A percentile compares a stretch with the other conserved stretches of the same genome.
phyloP scores from a whole-genome alignment of 2,888 invertebrate species.

The Protophormia terraenovae region DNA sequence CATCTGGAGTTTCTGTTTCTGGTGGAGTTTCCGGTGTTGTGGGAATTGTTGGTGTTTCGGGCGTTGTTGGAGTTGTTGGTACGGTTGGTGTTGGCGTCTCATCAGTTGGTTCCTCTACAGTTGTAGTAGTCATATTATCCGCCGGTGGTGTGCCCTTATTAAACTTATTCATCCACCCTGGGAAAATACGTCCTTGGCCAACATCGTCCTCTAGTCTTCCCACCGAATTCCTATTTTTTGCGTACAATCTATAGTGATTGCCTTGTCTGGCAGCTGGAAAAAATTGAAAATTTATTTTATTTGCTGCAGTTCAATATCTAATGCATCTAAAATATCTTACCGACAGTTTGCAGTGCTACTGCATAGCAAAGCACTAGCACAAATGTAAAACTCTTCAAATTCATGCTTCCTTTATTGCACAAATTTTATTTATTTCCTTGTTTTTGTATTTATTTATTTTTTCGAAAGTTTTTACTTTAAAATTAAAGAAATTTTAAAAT shows the following conservation, averaged over 20 bases:
- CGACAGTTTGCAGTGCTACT: slow-evolving; percentile 58
- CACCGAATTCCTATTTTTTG: slow-evolving; percentile 47
- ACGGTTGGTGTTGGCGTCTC: neutral
- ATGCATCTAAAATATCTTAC: slow-evolving; percentile 65
- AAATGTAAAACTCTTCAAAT: slow-evolving; percentile 36
- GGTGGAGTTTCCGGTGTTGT: neutral
- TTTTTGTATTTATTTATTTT: no score
- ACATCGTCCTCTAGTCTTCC: slow-evolving; percentile 66
- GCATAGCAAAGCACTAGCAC: slow-evolving; percentile 64
- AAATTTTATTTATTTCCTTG: neutral
- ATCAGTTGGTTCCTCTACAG: neutral
- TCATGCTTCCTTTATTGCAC: slow-evolving; percentile 4
- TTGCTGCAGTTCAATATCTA: neutral
- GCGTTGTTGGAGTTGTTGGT: slow-evolving; percentile 54
- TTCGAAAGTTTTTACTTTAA: neutral
- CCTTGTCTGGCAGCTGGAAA: slow-evolving; percentile 45
- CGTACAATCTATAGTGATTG: slow-evolving; percentile 43
- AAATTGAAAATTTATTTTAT: neutral
- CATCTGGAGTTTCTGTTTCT: no score
- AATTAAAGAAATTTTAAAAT: neutral
- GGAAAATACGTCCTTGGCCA: slow-evolving; percentile 71
- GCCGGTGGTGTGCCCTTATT: slow-evolving; percentile 67
- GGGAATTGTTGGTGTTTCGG: neutral
- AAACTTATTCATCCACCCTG: slow-evolving; percentile 71
- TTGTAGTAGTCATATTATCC: neutral